These are phyloP conservation scores for Lordiphosa fenestrarum DNA, from an alignment of 2,888 invertebrate species.

Conservation along the genomic window DNA sequence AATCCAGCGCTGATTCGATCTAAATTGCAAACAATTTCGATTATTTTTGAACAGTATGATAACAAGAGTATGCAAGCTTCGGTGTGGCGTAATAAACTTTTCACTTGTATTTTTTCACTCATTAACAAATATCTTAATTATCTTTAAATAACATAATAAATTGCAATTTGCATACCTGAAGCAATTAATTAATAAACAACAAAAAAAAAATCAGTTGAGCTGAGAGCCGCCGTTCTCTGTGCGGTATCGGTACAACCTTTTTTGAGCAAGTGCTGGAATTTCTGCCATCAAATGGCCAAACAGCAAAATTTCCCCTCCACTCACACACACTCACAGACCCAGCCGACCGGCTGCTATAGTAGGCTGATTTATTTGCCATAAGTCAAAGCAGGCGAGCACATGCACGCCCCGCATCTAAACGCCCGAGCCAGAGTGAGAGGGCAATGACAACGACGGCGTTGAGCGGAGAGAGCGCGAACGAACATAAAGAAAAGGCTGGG, in stretches of 20 bases:
- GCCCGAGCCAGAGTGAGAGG: slow-evolving; percentile 38
- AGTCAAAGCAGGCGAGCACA: slow-evolving; percentile 70
- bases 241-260: slow-evolving; percentile 17
- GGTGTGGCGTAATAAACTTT: too few relatives aligned
- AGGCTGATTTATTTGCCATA: slow-evolving; percentile 71
- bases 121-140: slow-evolving; percentile 18
- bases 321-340: slow-evolving; percentile 22
- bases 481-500: slow-evolving; percentile 77
- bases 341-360: slow-evolving; percentile 38
- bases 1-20: too few relatives aligned
- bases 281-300: slow-evolving; percentile 6
- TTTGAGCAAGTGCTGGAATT: slow-evolving; percentile 40
- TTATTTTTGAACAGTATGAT: too few relatives aligned
- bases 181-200: slow-evolving; percentile 28
- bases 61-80: too few relatives aligned
- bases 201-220: slow-evolving; percentile 34
- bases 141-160: slow-evolving; percentile 26
- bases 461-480: slow-evolving; percentile 19
- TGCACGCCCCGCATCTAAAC: slow-evolving; percentile 32
- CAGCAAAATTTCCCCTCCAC: slow-evolving; percentile 55
- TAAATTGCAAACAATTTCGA: too few relatives aligned
- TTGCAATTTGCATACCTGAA: slow-evolving; percentile 6
- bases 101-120: slow-evolving; percentile 12
- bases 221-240: slow-evolving; percentile 12
- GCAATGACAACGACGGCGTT: slow-evolving; percentile 4